Conservation (phyloP, 2,888 invertebrate genomes). For the Oithona nana region DNA sequence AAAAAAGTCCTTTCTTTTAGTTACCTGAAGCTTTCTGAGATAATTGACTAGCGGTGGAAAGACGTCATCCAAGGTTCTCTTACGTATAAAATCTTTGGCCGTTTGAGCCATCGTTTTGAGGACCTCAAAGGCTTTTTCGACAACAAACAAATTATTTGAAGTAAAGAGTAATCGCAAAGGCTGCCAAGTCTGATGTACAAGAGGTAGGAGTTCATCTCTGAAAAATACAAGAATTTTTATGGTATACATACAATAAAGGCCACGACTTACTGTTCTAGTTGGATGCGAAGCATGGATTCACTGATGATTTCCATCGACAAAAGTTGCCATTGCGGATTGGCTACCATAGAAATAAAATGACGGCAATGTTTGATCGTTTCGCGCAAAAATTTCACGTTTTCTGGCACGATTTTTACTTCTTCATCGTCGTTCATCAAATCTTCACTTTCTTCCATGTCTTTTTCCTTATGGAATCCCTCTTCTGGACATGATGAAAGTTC, state of each 20-base stretch:
- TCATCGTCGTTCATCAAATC: neutral
- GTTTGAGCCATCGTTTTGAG: neutral
- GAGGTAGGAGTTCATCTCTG: constrained; percentile 43
- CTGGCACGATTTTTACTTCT: neutral
- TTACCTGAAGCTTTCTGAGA: neutral
- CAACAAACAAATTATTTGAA: constrained; percentile 12
- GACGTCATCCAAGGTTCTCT: neutral
- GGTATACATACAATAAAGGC: too few relatives aligned
- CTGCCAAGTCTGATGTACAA: constrained; percentile 53
- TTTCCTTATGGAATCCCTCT: neutral
- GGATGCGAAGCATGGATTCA: neutral
- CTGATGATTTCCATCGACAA: constrained; percentile 5
- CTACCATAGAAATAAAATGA: constrained; percentile 13
- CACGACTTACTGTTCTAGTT: neutral
- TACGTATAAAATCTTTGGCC: constrained; percentile 4
- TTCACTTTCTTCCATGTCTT: neutral
- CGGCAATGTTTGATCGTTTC: constrained; percentile 4
- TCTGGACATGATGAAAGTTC: neutral
- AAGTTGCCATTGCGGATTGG: constrained; percentile 5
- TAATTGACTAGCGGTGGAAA: constrained; percentile 4
- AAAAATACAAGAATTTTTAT: too few relatives aligned
- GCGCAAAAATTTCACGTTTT: neutral
- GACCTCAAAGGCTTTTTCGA: constrained; percentile 8
- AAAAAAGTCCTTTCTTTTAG: neutral
- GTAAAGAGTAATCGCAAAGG: constrained; percentile 33